Conservation (phyloP, 2,888 invertebrate species). For the Dimorphilus gyrociliatus region DNA sequence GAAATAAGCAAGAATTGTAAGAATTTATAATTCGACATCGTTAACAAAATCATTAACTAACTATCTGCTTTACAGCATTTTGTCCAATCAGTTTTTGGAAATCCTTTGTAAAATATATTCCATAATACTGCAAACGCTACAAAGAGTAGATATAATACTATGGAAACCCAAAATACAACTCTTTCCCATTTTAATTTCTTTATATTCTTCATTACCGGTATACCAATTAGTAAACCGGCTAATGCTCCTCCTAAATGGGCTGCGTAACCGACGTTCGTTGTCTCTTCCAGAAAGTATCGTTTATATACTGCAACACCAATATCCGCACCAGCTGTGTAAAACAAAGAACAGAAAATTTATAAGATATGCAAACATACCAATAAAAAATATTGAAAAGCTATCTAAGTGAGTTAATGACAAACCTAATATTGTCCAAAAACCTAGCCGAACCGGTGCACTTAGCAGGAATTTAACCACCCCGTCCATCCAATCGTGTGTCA, state of each 20-base stretch:
- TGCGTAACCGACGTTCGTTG: slow-evolving; percentile 62
- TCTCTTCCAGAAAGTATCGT: slow-evolving; percentile 53
- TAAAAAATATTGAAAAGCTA: neutral
- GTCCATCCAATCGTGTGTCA: slow-evolving; percentile 67
- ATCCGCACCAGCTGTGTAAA: slow-evolving; percentile 50
- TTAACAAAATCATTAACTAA: too few species aligned
- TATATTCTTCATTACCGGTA: slow-evolving; percentile 34
- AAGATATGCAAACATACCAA: neutral
- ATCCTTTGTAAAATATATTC: slow-evolving; percentile 28
- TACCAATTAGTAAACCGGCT: slow-evolving; percentile 49
- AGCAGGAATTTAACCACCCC: slow-evolving; percentile 23
- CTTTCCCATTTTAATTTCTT: slow-evolving; percentile 32
- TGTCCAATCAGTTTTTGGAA: slow-evolving; percentile 28
- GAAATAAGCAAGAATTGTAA: too few species aligned
- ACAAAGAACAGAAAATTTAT: neutral
- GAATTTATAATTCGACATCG: too few species aligned
- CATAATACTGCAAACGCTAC: slow-evolving; percentile 27
- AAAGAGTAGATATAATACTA: slow-evolving; percentile 25
- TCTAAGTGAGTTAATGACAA: slow-evolving; percentile 7
- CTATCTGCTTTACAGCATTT: too few species aligned
- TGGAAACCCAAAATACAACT: slow-evolving; percentile 29
- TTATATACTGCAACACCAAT: slow-evolving; percentile 77
- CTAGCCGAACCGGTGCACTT: slow-evolving; percentile 49
- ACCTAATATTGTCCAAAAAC: slow-evolving; percentile 61
- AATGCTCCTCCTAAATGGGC: slow-evolving; percentile 83